Conservation (phyloP, 2,888 invertebrate species). For the Branchipolynoe longqiensis region DNA sequence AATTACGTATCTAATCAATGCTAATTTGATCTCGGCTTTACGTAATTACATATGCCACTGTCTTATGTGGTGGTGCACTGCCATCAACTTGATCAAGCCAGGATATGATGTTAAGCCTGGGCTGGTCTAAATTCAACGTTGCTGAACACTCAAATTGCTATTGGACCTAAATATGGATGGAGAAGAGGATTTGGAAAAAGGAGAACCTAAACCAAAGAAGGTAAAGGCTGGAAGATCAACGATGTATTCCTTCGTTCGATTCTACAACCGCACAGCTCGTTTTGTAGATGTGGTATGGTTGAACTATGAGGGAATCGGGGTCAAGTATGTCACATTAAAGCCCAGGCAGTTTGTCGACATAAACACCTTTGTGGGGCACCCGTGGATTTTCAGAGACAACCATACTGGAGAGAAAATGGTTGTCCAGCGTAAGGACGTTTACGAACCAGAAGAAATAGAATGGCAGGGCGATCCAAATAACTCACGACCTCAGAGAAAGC, state of each 20-base stretch:
- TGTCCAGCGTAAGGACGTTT: slow-evolving; percentile 82
- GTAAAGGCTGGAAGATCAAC: slow-evolving; percentile 59
- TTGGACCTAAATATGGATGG: slow-evolving; percentile 18
- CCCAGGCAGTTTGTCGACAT: slow-evolving; percentile 85
- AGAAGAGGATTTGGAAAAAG: not conserved
- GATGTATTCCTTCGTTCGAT: slow-evolving; percentile 84
- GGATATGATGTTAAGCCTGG: no score
- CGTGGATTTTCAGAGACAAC: slow-evolving; percentile 91
- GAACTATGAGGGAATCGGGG: slow-evolving; percentile 86
- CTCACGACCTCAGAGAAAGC: slow-evolving; percentile 71
- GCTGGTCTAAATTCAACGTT: no score
- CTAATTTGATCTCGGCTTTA: no score
- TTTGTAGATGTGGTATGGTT: slow-evolving; percentile 89
- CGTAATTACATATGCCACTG: no score
- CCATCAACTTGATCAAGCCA: no score
- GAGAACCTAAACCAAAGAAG: not conserved
- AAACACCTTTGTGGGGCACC: slow-evolving; percentile 90
- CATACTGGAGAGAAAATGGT: slow-evolving; percentile 87
- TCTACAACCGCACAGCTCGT: slow-evolving; percentile 85
- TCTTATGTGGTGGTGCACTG: no score
- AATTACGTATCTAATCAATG: no score
- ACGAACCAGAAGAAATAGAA: slow-evolving; percentile 67
- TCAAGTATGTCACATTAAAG: slow-evolving; percentile 85
- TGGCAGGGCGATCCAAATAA: slow-evolving; percentile 56
- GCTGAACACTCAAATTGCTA: no score